A percentile compares a stretch with the other conserved stretches of the same genome.
Conservation (phyloP, 2,113 vertebrate species). For the Sebastes fasciatus region DNA sequence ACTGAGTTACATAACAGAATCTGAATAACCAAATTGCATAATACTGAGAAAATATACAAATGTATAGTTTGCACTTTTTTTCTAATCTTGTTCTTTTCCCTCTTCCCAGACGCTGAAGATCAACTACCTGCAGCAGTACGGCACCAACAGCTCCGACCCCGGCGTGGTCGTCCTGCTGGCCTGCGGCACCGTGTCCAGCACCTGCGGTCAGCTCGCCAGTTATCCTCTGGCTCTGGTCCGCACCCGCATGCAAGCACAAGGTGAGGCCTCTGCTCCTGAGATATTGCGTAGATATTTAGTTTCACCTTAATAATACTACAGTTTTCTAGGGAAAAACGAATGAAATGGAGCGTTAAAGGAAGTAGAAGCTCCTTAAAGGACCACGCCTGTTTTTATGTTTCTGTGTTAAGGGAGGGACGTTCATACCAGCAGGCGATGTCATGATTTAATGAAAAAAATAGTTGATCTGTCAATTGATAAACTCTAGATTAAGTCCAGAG, state of each 20-base stretch:
- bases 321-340: neutral
- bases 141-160: constrained; percentile 87
- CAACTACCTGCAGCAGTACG: constrained; percentile 90
- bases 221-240: constrained; percentile 95
- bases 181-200: constrained; percentile 96
- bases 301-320: too few species aligned
- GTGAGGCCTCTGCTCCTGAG: constrained; percentile 78
- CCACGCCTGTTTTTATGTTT: neutral
- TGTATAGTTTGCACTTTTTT: too few species aligned
- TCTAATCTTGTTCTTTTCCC: neutral
- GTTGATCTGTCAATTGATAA: neutral
- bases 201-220: constrained; percentile 95
- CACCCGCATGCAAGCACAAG: constrained; percentile 98
- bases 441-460: neutral
- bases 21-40: too few species aligned
- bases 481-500: neutral
- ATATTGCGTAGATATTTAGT: neutral
- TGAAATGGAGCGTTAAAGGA: too few species aligned
- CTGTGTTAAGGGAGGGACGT: neutral
- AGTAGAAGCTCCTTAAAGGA: neutral
- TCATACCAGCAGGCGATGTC: neutral
- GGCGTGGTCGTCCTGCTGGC: constrained; percentile 93
- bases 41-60: too few species aligned
- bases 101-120: constrained; percentile 92
- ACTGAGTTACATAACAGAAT: too few species aligned